Evolutionary conservation across 2,113 vertebrate genomes (phyloP).

Genomic region (Sphyrna mokarran): DNA sequence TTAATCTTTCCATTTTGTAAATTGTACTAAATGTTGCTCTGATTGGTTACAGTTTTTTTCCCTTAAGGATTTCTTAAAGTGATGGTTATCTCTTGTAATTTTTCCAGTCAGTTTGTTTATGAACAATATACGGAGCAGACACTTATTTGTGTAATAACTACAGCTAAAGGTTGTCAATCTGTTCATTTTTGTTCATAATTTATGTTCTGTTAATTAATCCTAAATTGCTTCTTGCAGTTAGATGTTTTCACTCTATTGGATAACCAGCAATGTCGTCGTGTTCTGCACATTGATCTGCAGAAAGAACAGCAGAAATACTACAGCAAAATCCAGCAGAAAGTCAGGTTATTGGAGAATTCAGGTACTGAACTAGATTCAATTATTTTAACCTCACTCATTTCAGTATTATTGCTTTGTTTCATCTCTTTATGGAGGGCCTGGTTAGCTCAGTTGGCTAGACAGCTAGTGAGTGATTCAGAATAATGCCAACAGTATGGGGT

Average conservation of each 20-base stretch:
- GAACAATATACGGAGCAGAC: not conserved
- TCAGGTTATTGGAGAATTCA: conserved; percentile 3
- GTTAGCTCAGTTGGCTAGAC: not conserved
- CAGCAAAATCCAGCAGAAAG: conserved; percentile 6
- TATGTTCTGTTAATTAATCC: not conserved
- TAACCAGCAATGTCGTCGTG: conserved; percentile 56
- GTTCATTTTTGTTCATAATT: not conserved
- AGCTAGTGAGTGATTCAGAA: not conserved
- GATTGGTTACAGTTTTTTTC: not conserved
- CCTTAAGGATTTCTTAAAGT: not conserved
- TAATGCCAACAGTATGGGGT: not conserved
- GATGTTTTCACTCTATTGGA: conserved; percentile 70
- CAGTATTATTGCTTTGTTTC: not conserved
- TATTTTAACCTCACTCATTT: not conserved
- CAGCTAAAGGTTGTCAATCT: not conserved
- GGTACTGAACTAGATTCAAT: not conserved
- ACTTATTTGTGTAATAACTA: not conserved
- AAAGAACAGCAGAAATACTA: conserved; percentile 59
- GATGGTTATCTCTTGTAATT: not conserved
- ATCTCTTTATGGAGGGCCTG: not conserved
- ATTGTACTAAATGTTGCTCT: not conserved
- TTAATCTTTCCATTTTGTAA: not conserved
- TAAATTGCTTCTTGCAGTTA: conserved; percentile 57
- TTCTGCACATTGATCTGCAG: conserved; percentile 62
- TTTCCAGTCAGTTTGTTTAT: not conserved